Conservation (phyloP, 2,113 vertebrate species). For the Mustela nigripes region DNA sequence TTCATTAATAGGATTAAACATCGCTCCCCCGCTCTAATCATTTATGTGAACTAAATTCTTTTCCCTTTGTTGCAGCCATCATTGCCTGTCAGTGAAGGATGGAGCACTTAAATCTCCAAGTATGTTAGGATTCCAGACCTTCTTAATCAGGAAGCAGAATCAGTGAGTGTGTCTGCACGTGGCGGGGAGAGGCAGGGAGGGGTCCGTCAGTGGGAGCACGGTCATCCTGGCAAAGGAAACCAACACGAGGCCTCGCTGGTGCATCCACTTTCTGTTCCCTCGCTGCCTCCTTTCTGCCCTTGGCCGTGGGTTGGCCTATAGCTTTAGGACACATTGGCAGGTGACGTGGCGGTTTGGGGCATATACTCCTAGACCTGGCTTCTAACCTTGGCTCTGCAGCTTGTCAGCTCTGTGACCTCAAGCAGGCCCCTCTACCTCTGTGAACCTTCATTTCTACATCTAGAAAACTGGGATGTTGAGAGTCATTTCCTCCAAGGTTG, state of each 20-base stretch:
- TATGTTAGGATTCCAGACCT: not conserved
- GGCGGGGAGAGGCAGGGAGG: not conserved
- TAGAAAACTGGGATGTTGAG: not conserved
- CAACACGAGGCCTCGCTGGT: not conserved
- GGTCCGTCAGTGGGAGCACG: rapidly evolving
- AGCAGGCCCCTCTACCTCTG: not conserved
- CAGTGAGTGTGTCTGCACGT: not conserved
- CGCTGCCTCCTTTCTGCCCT: not conserved
- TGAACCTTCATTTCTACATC: not conserved
- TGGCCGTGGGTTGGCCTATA: not conserved
- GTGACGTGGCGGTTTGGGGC: not conserved
- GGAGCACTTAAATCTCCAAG: not conserved
- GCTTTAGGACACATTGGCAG: not conserved
- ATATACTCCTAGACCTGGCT: not conserved
- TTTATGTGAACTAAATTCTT: slow-evolving; percentile 61
- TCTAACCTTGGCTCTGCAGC: not conserved
- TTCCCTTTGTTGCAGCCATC: slow-evolving; percentile 62
- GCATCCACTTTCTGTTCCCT: not conserved
- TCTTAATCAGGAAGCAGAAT: not conserved
- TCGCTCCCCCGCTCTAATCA: slow-evolving; percentile 69
- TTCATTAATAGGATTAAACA: slow-evolving; percentile 79
- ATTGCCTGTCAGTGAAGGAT: not conserved
- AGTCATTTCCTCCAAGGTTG: not conserved
- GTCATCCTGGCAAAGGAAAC: not conserved
- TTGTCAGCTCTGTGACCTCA: not conserved